A percentile compares a stretch with the other conserved stretches of the same genome.
Evolutionary conservation across 2,797 vertebrate species (phyloP).

Genomic region (Crypturellus tataupa): DNA sequence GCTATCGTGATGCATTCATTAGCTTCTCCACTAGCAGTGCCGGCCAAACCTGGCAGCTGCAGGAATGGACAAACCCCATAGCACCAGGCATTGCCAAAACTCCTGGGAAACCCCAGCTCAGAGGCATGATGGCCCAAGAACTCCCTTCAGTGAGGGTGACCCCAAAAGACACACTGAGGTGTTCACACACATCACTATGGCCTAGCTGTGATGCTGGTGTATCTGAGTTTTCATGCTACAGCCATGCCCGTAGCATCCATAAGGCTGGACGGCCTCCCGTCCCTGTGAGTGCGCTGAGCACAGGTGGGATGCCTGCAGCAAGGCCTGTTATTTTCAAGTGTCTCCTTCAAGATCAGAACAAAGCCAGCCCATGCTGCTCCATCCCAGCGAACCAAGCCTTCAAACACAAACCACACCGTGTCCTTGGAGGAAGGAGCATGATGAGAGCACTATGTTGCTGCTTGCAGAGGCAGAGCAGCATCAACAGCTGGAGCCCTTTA

Average conservation of each 20-base stretch:
- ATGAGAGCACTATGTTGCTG: too few species aligned
- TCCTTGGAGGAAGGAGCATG: too few species aligned
- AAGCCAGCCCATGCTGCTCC: neutral
- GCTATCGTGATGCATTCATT: fast-evolving
- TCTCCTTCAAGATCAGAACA: neutral
- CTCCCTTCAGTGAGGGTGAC: neutral
- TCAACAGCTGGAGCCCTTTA: neutral
- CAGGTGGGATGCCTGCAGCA: fast-evolving
- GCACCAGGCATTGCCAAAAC: fast-evolving
- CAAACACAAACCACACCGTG: neutral
- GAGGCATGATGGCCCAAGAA: fast-evolving
- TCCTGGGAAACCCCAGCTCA: neutral
- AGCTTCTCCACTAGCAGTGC: neutral
- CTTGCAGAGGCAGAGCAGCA: neutral
- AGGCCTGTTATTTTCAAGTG: neutral
- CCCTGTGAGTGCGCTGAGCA: neutral
- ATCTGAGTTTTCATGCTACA: neutral
- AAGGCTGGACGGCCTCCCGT: neutral
- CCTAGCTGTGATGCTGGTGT: neutral
- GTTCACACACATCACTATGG: fast-evolving
- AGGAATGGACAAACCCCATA: neutral
- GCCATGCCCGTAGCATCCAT: neutral
- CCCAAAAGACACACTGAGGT: fast-evolving
- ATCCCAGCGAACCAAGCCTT: neutral
- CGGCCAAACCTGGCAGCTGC: neutral